A percentile compares a stretch with the other conserved stretches of the same genome.
These are phyloP conservation scores for Cheilosia vulpina DNA, from an alignment of 2,888 invertebrate genomes.

Conservation along the genomic window DNA sequence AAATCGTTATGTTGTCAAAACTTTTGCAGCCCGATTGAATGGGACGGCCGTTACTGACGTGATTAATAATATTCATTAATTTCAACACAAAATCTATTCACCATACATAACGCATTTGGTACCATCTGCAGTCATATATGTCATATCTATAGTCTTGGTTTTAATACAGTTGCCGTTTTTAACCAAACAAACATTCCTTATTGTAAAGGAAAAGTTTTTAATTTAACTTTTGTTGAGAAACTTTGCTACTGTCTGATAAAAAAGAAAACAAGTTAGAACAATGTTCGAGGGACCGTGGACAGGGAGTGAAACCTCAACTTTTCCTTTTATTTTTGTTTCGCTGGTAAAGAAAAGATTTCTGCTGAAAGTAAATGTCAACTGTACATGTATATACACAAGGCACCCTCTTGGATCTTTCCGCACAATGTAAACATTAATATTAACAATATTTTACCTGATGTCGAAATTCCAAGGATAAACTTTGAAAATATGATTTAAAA, in stretches of 20 bases:
- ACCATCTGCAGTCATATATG: slow-evolving; percentile 67
- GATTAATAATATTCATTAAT: not conserved
- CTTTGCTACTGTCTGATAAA: slow-evolving; percentile 57
- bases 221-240: slow-evolving; percentile 68
- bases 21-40: not conserved
- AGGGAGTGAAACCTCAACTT: slow-evolving; percentile 55
- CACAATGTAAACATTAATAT: slow-evolving; percentile 68
- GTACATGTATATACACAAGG: not conserved
- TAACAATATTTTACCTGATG: slow-evolving; percentile 73
- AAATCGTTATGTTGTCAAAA: too few relatives aligned
- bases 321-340: slow-evolving; percentile 3
- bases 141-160: slow-evolving; percentile 39
- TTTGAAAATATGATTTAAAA: slow-evolving; percentile 59
- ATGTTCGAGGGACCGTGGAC: slow-evolving; percentile 69
- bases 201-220: slow-evolving; percentile 63
- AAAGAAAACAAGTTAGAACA: slow-evolving; percentile 47
- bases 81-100: slow-evolving; percentile 36
- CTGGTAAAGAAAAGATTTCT: slow-evolving; percentile 33
- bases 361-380: slow-evolving; percentile 60
- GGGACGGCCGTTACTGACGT: too few relatives aligned
- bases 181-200: slow-evolving; percentile 63
- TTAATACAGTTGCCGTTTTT: slow-evolving; percentile 58
- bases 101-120: slow-evolving; percentile 18
- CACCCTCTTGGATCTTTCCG: not conserved
- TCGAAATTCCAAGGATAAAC: slow-evolving; percentile 56